Percentiles rank a stretch among this genome's conserved stretches.
phyloP scores from a whole-genome alignment of 2,888 invertebrate genomes.

The Nomada fabriciana region DNA sequence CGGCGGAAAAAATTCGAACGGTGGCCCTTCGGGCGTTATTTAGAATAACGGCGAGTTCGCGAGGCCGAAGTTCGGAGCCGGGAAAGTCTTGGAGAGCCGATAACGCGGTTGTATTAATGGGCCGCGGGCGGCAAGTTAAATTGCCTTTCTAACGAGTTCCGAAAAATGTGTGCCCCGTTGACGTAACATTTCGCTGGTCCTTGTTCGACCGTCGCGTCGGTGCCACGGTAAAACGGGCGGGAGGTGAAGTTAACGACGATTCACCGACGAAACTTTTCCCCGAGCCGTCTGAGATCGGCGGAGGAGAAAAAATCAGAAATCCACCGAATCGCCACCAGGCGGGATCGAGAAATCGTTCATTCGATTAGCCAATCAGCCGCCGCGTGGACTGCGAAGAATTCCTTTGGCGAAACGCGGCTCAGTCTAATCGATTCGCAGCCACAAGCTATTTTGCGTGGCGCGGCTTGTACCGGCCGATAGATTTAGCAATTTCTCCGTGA shows the following conservation, averaged over 20 bases:
- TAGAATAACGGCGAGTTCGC: slow-evolving; percentile 4
- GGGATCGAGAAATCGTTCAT: slow-evolving; percentile 37
- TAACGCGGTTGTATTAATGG: slow-evolving; percentile 62
- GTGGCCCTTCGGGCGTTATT: slow-evolving; percentile 16
- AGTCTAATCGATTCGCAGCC: slow-evolving; percentile 61
- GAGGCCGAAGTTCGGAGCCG: slow-evolving; percentile 12
- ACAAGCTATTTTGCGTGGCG: slow-evolving; percentile 58
- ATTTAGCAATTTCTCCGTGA: slow-evolving; percentile 58
- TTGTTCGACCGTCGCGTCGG: neutral
- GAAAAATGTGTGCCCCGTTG: slow-evolving; percentile 57
- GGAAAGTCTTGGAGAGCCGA: slow-evolving; percentile 52
- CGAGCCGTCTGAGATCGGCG: neutral
- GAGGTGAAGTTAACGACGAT: slow-evolving; percentile 28
- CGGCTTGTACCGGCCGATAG: slow-evolving; percentile 33
- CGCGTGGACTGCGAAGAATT: slow-evolving; percentile 56
- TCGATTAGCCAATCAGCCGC: slow-evolving; percentile 62
- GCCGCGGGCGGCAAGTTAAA: slow-evolving; percentile 62
- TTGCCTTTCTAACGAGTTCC: slow-evolving; percentile 68
- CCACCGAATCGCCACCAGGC: neutral
- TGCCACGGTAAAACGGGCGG: neutral
- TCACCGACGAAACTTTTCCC: slow-evolving; percentile 13
- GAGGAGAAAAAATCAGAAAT: neutral
- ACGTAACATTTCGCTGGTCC: slow-evolving; percentile 41
- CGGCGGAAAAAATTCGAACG: slow-evolving; percentile 24
- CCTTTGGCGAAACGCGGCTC: slow-evolving; percentile 47